Conservation (phyloP, 2,113 vertebrate species). For the Chamaea fasciata region DNA sequence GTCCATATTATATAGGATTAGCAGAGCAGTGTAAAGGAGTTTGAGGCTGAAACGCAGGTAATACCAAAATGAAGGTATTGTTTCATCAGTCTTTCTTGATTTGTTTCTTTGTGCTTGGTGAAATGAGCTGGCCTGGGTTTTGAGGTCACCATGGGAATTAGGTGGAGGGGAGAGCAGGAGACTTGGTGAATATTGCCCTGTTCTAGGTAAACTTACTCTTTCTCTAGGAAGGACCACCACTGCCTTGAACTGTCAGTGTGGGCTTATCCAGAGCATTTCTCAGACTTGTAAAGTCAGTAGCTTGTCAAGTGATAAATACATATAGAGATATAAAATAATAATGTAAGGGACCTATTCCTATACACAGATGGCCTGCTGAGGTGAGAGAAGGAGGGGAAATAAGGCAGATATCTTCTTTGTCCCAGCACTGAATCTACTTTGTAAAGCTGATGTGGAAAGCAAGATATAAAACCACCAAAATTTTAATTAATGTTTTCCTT, state of each 20-base stretch:
- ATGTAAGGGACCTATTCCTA: not conserved
- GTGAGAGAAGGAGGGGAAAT: not conserved
- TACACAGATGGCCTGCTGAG: not conserved
- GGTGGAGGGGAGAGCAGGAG: not conserved
- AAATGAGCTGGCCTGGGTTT: not conserved
- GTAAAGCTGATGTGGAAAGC: not conserved
- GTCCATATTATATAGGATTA: conserved; percentile 1
- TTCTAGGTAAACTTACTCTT: not conserved
- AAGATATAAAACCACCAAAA: not conserved
- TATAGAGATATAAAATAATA: not conserved
- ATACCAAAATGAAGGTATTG: not conserved
- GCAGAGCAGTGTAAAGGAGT: not conserved
- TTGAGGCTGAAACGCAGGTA: not conserved
- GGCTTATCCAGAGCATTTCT: not conserved
- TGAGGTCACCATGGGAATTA: not conserved
- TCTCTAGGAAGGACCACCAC: not conserved
- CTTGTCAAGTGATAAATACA: not conserved
- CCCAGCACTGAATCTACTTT: not conserved
- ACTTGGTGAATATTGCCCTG: not conserved
- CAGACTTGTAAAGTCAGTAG: not conserved
- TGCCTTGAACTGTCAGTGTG: not conserved
- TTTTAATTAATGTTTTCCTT: not conserved
- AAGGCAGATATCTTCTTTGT: not conserved
- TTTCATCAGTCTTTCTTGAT: not conserved
- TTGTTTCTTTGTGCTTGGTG: not conserved